phyloP scores from a whole-genome alignment of 2,797 vertebrate genomes.

The Pseudocheirus occidentalis region DNA sequence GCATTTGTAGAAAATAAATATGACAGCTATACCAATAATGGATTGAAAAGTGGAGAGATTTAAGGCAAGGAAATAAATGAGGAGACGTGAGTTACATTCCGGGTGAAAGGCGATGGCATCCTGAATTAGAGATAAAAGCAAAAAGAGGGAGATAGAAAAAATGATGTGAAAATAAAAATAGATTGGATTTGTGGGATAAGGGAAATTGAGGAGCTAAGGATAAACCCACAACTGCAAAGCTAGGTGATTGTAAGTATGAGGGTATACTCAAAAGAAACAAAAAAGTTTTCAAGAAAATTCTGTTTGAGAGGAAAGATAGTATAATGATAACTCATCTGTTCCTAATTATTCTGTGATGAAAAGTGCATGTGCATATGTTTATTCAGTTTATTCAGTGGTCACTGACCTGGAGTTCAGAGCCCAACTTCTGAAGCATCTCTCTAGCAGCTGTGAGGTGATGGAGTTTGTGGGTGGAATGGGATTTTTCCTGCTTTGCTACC shows the following conservation, averaged over 20 bases:
- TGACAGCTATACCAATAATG: neutral
- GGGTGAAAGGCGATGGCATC: neutral
- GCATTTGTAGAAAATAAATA: neutral
- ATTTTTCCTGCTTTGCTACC: neutral
- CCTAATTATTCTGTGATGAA: neutral
- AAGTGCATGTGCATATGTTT: neutral
- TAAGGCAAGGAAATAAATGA: neutral
- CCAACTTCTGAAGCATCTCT: neutral
- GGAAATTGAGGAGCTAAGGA: neutral
- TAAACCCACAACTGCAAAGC: neutral
- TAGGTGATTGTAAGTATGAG: neutral
- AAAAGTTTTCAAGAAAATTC: neutral
- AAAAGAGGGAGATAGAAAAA: neutral
- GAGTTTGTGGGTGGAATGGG: neutral
- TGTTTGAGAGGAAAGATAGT: neutral
- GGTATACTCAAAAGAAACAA: neutral
- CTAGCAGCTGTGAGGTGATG: neutral
- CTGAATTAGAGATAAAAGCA: neutral
- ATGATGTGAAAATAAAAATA: neutral
- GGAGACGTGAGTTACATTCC: neutral
- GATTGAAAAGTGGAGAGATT: neutral
- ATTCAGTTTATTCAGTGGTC: neutral
- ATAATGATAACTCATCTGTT: neutral
- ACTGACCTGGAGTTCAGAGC: neutral
- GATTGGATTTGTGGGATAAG: neutral